A percentile compares a stretch with the other conserved stretches of the same genome.
phyloP scores from a whole-genome alignment of 2,113 vertebrate species.

The Arizona elegans region DNA sequence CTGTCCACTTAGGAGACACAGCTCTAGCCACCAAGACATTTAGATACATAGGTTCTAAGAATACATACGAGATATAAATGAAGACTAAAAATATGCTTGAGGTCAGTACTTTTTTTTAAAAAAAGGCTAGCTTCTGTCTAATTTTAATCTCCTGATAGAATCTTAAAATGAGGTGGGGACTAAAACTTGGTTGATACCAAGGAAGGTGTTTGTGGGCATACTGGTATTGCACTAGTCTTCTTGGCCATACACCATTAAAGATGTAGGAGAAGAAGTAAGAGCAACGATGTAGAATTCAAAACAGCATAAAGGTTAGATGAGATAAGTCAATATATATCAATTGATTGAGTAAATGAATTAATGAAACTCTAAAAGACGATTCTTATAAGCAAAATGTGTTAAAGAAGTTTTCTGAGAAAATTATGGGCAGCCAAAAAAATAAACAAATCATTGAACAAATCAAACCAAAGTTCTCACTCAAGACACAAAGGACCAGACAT shows the following conservation, averaged over 20 bases:
- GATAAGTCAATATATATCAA: conserved; percentile 21
- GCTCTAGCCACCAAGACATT: background rate
- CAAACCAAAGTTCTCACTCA: background rate
- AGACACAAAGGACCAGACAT: background rate
- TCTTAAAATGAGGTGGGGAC: background rate
- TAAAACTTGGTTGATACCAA: background rate
- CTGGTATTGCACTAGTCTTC: background rate
- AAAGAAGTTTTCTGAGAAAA: background rate
- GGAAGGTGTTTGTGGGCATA: background rate
- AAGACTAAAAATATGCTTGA: background rate
- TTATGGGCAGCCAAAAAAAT: background rate
- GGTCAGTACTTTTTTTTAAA: background rate
- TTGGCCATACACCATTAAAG: background rate
- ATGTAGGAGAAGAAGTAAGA: conserved; percentile 38
- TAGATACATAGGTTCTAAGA: background rate
- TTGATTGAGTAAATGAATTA: background rate
- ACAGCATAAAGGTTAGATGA: conserved; percentile 43
- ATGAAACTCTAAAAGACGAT: conserved; percentile 15
- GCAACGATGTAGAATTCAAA: conserved; percentile 28
- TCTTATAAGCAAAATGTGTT: background rate
- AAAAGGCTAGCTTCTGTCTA: background rate
- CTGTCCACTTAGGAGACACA: background rate
- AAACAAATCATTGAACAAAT: background rate
- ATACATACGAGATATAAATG: background rate
- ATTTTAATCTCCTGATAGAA: background rate